A percentile compares a stretch with the other conserved stretches of the same genome.
phyloP scores from a whole-genome alignment of 2,113 vertebrate species.

The Mesembrinibis cayennensis region DNA sequence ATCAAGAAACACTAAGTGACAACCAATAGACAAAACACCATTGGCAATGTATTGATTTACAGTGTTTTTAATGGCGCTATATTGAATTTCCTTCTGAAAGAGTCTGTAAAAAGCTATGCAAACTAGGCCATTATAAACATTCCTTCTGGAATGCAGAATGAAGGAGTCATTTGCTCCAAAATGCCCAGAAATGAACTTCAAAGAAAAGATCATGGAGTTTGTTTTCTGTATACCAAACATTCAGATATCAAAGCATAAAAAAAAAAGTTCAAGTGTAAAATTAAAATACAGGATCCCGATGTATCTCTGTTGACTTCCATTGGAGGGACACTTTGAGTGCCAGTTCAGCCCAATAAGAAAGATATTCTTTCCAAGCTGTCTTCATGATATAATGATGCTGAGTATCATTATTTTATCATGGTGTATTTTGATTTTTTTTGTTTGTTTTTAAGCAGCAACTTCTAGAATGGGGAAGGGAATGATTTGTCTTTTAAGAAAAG shows the following conservation, averaged over 20 bases:
- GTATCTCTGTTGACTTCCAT: background rate
- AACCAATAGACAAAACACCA: background rate
- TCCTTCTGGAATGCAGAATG: background rate
- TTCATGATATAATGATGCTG: background rate
- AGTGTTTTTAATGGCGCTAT: background rate
- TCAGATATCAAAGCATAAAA: background rate
- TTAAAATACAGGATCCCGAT: background rate
- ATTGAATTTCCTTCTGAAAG: background rate
- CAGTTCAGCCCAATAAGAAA: background rate
- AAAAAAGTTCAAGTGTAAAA: background rate
- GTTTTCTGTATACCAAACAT: background rate
- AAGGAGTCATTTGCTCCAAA: background rate
- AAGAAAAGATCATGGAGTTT: background rate
- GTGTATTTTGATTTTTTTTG: background rate
- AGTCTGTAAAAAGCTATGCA: background rate
- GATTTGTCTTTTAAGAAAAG: background rate
- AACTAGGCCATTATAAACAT: background rate
- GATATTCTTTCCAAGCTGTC: background rate
- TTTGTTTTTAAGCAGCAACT: background rate
- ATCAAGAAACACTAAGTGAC: background rate
- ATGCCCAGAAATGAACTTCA: background rate
- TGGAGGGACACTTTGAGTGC: background rate
- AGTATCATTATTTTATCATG: background rate
- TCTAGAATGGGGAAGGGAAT: background rate
- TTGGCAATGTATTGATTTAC: background rate